phyloP scores from a whole-genome alignment of 2,113 vertebrate genomes.

The Raja brachyura region DNA sequence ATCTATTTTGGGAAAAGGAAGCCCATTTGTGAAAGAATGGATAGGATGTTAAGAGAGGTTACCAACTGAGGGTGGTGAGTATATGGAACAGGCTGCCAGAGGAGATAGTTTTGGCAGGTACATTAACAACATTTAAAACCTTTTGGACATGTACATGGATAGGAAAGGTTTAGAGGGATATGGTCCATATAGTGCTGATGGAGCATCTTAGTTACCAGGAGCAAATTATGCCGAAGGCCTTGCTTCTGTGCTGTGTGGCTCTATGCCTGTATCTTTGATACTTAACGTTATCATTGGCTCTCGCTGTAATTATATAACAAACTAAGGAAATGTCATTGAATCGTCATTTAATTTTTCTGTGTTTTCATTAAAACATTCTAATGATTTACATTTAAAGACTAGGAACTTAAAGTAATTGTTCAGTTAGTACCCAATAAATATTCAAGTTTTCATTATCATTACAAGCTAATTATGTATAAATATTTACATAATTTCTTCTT shows the following conservation, averaged over 20 bases:
- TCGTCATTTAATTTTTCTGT: neutral
- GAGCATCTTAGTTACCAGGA: too few species aligned
- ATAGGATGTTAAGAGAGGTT: neutral
- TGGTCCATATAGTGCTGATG: too few species aligned
- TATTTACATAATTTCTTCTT: neutral
- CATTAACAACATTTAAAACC: too few species aligned
- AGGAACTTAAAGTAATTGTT: neutral
- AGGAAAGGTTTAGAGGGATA: too few species aligned
- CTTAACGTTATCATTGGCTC: neutral
- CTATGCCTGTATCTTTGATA: neutral
- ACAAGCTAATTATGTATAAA: neutral
- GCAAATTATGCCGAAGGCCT: too few species aligned
- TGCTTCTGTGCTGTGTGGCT: too few species aligned
- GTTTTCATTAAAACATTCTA: neutral
- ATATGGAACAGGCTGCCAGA: neutral
- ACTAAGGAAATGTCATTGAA: neutral
- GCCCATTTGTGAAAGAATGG: neutral
- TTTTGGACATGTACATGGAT: too few species aligned
- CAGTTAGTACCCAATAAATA: constrained; percentile 13
- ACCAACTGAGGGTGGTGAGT: neutral
- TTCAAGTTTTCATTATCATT: neutral
- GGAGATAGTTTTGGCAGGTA: too few species aligned
- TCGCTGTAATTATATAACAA: neutral
- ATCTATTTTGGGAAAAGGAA: neutral
- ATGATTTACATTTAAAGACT: neutral